Percentiles rank a stretch among this genome's conserved stretches.
Evolutionary conservation across 2,113 vertebrate species (phyloP).

Genomic region (Nannobrachium achirus): DNA sequence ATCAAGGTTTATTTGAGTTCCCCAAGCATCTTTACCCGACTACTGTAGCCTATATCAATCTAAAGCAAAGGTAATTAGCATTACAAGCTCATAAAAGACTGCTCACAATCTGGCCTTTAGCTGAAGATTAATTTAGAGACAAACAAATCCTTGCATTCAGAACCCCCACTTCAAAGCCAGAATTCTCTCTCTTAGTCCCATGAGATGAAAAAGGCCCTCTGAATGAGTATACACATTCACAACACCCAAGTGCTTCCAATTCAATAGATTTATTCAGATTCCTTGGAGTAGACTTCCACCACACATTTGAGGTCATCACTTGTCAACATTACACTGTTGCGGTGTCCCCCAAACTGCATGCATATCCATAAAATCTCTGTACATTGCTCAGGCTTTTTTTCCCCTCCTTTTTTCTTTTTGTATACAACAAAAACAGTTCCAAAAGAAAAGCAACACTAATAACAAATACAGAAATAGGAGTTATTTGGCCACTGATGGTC

Average conservation of each 20-base stretch:
- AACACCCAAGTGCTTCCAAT: conserved; percentile 47
- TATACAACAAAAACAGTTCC: conserved; percentile 43
- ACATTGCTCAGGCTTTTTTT: conserved; percentile 39
- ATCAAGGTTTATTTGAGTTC: not conserved
- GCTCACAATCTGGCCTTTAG: not conserved
- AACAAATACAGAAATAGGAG: conserved; percentile 16
- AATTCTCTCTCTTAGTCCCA: not conserved
- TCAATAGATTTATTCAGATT: conserved; percentile 68
- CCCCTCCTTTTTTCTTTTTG: conserved; percentile 5
- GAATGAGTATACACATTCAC: conserved; percentile 16
- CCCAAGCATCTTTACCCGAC: not conserved
- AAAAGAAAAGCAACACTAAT: conserved; percentile 52
- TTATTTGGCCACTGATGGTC: conserved; percentile 29
- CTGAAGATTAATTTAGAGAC: conserved; percentile 45
- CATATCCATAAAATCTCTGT: conserved; percentile 50
- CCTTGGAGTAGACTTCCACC: conserved; percentile 68
- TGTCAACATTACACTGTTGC: conserved; percentile 53
- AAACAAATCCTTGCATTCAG: conserved; percentile 8
- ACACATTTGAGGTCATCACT: conserved; percentile 66
- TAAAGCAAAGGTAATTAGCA: not conserved
- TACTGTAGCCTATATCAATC: not conserved
- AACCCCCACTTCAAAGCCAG: not conserved
- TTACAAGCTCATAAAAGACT: not conserved
- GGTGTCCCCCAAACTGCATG: conserved; percentile 62
- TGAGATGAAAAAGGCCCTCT: not conserved